Evolutionary conservation across 2,113 vertebrate genomes (phyloP).

Genomic region (Leptodactylus fuscus): DNA sequence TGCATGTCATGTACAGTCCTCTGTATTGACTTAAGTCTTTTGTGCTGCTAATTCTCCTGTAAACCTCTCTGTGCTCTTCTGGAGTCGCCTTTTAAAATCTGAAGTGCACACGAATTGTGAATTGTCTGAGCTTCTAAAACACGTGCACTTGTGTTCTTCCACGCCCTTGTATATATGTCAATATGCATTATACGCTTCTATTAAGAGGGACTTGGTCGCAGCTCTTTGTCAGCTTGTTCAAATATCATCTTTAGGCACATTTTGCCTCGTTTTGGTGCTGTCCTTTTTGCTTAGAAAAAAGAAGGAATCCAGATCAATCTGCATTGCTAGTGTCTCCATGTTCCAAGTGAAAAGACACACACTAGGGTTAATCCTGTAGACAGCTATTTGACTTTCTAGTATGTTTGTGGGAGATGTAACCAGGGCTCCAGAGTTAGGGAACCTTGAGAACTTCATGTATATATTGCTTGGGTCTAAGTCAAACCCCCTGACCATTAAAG

Average conservation of each 20-base stretch:
- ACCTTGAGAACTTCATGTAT: not conserved
- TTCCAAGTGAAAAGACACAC: not conserved
- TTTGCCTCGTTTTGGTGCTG: not conserved
- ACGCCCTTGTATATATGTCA: conserved; percentile 32
- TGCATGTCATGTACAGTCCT: conserved; percentile 1
- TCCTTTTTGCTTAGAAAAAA: not conserved
- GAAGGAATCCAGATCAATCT: not conserved
- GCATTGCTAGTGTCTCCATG: not conserved
- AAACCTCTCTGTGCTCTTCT: not conserved
- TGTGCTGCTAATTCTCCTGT: conserved; percentile 26
- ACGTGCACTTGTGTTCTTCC: not conserved
- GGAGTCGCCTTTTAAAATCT: not conserved
- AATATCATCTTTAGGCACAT: not conserved
- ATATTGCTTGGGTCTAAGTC: not conserved
- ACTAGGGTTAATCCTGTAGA: not conserved
- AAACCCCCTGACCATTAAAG: not conserved
- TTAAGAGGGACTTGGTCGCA: not conserved
- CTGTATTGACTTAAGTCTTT: not conserved
- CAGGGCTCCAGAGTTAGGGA: not conserved
- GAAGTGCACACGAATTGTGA: not conserved
- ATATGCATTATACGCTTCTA: not conserved
- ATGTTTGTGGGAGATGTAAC: not conserved
- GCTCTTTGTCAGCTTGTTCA: not conserved
- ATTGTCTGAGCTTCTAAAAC: not conserved
- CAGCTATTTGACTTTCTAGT: not conserved